Base-by-base conservation (phyloP, 2,113 vertebrate species). In the Oophaga pumilio region DNA sequence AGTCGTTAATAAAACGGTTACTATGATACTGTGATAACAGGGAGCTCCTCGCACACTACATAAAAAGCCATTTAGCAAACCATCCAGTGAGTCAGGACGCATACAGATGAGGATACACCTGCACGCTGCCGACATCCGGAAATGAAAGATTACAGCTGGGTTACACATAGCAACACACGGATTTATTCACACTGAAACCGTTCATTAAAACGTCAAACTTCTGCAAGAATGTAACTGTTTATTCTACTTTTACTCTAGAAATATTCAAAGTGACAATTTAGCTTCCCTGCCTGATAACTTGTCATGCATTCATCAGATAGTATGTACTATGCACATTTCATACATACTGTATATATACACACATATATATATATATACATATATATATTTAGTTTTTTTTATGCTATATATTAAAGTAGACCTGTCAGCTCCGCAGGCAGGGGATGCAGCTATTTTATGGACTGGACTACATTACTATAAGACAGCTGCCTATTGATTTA, bases 21-120 rank as follows among this genome's bases (percentile, higher is more conserved):
- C 69, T 68, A 74, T 83, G 80, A 53, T 76, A 26, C 73, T 53
- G 73, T 50, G 59, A 83, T 83, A 84, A 77, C 81, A 68, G 59
- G 69, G 50, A 49, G 26, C 20, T 18, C 8, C 71, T 68, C 18
- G 49, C 71, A 22, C 73, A 88, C 80, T 88, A 68, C 80, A 88
- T 88, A 88, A 83, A 84, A 88, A 77, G 60, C 73, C 57, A 88
- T 88, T 83, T 88, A 82, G 50, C 60, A 77, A 77, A 26, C 71
- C 74, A 59, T 57, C 59, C 52, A 56, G 71, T 28, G 80, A 56
- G 83, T 77, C 71, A 43, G 33, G 62, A 68, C 24, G 57, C 80
- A 84, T 88, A 84, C 49, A 68, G 50, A 88, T 77, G 87, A 88
- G 80, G 49, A 28, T n/a, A 33, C 81, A 77, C 81, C 81, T 88